Percentiles rank a stretch among this genome's conserved stretches.
Evolutionary conservation across 2,888 invertebrate species (phyloP).

Genomic region (Stomorhina lunata): DNA sequence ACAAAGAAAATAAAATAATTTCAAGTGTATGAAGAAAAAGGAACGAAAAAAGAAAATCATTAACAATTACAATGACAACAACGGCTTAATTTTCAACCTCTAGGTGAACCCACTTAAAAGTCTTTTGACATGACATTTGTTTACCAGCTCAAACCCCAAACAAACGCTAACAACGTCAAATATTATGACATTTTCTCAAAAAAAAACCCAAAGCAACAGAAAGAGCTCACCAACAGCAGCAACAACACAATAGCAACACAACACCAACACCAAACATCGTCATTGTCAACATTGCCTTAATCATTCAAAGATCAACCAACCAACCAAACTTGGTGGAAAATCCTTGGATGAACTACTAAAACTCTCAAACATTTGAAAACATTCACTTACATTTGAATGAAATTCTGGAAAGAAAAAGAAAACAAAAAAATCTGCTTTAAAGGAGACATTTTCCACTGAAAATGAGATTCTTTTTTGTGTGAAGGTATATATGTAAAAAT

Average conservation of each 20-base stretch:
- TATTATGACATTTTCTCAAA: background rate
- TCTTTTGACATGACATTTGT: conserved; percentile 71
- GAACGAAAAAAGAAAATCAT: conserved; percentile 26
- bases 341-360: conserved; percentile 18
- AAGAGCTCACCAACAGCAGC: background rate
- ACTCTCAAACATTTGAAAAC: background rate
- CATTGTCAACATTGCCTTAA: too few relatives aligned
- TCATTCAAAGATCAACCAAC: conserved; percentile 38
- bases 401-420: background rate
- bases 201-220: background rate
- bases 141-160: conserved; percentile 1
- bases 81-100: conserved; percentile 62
- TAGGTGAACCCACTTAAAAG: conserved; percentile 72
- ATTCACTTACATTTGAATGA: background rate
- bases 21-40: background rate
- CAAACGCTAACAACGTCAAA: conserved; percentile 15
- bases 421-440: too few relatives aligned
- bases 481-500: too few relatives aligned
- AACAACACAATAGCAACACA: background rate
- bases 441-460: too few relatives aligned
- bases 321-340: conserved; percentile 12
- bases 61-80: conserved; percentile 64
- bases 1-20: conserved; percentile 4
- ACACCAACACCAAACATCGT: background rate
- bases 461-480: too few relatives aligned